Conservation (phyloP, 2,113 vertebrate species). For the Xyrauchen texanus region DNA sequence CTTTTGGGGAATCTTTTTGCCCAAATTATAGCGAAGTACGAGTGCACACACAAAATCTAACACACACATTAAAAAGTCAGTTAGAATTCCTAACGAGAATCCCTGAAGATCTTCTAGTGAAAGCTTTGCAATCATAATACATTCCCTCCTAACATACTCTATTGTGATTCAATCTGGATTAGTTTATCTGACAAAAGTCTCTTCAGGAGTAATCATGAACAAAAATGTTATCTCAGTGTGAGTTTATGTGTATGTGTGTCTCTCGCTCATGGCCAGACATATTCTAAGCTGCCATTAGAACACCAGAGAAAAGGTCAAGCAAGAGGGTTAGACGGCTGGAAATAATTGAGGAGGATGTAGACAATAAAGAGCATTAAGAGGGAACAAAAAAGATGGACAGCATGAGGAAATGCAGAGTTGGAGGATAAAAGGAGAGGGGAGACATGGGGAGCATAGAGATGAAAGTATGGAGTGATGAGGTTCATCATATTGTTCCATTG, state of each 20-base stretch:
- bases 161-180: constrained; percentile 29
- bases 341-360: constrained; percentile 23
- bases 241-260: too few species aligned
- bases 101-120: not conserved
- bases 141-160: too few species aligned
- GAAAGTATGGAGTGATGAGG: constrained; percentile 39
- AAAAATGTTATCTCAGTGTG: not conserved
- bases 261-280: constrained; percentile 22
- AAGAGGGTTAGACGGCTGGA: constrained; percentile 17
- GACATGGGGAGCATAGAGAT: constrained; percentile 13
- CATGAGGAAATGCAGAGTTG: constrained; percentile 43
- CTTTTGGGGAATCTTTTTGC: too few species aligned
- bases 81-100: not conserved
- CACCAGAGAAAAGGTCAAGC: constrained; percentile 20
- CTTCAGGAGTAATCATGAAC: constrained; percentile 33
- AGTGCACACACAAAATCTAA: not conserved
- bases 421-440: constrained; percentile 25
- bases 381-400: constrained; percentile 32
- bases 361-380: constrained; percentile 39
- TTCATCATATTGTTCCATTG: constrained; percentile 43
- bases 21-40: too few species aligned
- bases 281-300: constrained; percentile 19
- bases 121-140: constrained; percentile 14
- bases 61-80: not conserved
- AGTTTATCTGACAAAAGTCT: constrained; percentile 34